These are phyloP conservation scores for Drosophila punjabiensis DNA, from an alignment of 1,140 invertebrate genomes.

Conservation along the genomic window DNA sequence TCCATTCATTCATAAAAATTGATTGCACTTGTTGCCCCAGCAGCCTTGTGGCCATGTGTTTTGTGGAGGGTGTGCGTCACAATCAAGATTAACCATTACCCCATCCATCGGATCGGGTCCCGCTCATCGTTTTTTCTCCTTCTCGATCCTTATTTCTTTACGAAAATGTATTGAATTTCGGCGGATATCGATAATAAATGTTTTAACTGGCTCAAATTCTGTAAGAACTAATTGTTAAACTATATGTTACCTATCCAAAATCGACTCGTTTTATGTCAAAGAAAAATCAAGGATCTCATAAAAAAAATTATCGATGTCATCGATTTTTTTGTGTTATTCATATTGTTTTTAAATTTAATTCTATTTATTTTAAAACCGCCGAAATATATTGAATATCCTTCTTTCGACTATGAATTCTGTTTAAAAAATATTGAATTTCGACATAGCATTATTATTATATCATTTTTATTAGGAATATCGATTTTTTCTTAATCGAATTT, in stretches of 20 bases:
- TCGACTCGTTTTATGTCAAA: not conserved
- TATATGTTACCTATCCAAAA: not conserved
- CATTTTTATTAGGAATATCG: not conserved
- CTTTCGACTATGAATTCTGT: too few species aligned
- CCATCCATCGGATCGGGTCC: not conserved
- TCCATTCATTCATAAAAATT: conserved; percentile 83
- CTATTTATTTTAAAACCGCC: too few species aligned
- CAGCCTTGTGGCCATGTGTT: conserved; percentile 52
- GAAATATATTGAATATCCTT: too few species aligned
- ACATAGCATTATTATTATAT: too few species aligned
- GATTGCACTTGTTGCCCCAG: conserved; percentile 70
- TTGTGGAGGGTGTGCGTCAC: conserved; percentile 29
- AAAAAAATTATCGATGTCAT: too few species aligned
- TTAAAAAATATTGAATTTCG: too few species aligned
- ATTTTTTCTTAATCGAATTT: too few species aligned
- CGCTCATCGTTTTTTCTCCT: not conserved
- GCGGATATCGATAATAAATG: not conserved
- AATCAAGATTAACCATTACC: conserved; percentile 28
- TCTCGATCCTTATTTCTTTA: not conserved
- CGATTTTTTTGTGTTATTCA: too few species aligned
- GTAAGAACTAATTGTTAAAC: too few species aligned
- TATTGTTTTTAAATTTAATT: too few species aligned
- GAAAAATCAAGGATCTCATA: too few species aligned
- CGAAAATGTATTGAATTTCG: not conserved
- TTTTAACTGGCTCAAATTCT: not conserved